A percentile compares a stretch with the other conserved stretches of the same genome.
Conservation (phyloP, 1,140 invertebrate species). For the Diploscapter pachys region DNA sequence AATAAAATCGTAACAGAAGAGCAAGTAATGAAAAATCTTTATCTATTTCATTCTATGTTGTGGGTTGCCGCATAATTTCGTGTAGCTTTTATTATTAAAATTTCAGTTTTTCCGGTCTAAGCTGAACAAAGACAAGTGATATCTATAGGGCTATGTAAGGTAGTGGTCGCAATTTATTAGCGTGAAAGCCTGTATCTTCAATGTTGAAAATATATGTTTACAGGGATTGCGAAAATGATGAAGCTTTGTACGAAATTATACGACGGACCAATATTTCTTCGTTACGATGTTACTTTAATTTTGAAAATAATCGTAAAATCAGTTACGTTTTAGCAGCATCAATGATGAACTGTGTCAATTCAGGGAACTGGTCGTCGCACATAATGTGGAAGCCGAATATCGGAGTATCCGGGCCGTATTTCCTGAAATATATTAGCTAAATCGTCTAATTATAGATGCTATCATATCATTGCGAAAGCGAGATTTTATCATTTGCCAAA, state of each 20-base stretch:
- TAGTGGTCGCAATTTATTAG: no score
- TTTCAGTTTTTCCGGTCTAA: no score
- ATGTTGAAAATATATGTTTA: not conserved
- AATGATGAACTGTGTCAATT: constrained; percentile 32
- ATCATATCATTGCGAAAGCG: not conserved
- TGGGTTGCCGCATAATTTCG: not conserved
- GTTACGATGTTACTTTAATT: not conserved
- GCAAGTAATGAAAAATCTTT: not conserved
- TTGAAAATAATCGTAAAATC: not conserved
- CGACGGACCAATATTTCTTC: not conserved
- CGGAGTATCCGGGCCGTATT: constrained; percentile 20
- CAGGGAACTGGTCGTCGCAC: constrained; percentile 34
- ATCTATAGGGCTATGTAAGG: no score
- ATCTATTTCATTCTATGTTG: not conserved
- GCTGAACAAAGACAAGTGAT: no score
- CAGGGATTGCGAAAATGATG: not conserved
- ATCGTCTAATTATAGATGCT: not conserved
- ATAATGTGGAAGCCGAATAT: constrained; percentile 35
- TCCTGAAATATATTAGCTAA: constrained; percentile 17
- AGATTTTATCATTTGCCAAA: not conserved
- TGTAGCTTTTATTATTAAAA: no score
- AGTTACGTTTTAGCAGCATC: constrained; percentile 21
- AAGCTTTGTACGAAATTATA: no score
- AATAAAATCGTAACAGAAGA: not conserved
- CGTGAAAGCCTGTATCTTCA: no score